Evolutionary conservation across 1,140 invertebrate genomes (phyloP), one percentile per base, ranked within the genome.

Genomic region (Octopus sinensis): DNA sequence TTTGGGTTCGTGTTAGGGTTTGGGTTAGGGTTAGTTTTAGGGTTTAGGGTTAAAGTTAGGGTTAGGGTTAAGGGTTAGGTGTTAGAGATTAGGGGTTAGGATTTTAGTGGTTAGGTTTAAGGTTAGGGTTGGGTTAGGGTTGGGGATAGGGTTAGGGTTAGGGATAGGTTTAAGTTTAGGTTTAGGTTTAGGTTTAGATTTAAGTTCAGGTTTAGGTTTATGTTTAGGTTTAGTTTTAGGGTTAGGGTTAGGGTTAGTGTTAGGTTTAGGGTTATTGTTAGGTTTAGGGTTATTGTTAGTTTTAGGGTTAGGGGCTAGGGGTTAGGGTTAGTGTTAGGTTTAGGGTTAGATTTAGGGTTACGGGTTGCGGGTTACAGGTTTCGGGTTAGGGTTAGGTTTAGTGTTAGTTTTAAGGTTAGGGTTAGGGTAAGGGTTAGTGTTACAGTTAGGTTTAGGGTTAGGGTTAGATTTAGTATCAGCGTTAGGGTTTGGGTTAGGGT

Each of bases 231-330:
- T 62, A 9, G 17, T 6, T 62, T 6, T 62, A 62, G 17, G 56
- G 56, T 6, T 62, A 9, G 17, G 17, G 6, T 17, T 6, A 17
- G 56, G 6, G 6, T 9, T 6, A 17, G 56, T 62, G 6, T 9
- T 6, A 17, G 56, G 6, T 62, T 62, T 9, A 17, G 56, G 56
- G 6, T 68, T 62, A 17, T 17, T 80, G 82, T 83, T 81, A 82
- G 83, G 79, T 83, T 80, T 81, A 82, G 82, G 76, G 81, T 83
- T 81, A 82, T 76, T 80, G 43, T 78, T 81, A 83, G 82, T 80
- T 81, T 79, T 83, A 82, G 82, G 82, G 83, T 82, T 83, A 82
- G 83, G 82, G 83, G 82, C 83, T 84, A 83, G 84, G 84, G 81
- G 82, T 84, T 80, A 56, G 75, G 82, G 82, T 75, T 78, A 73